These are phyloP conservation scores for Antigone vipio DNA, from an alignment of 2,113 vertebrate species.

Conservation along the genomic window DNA sequence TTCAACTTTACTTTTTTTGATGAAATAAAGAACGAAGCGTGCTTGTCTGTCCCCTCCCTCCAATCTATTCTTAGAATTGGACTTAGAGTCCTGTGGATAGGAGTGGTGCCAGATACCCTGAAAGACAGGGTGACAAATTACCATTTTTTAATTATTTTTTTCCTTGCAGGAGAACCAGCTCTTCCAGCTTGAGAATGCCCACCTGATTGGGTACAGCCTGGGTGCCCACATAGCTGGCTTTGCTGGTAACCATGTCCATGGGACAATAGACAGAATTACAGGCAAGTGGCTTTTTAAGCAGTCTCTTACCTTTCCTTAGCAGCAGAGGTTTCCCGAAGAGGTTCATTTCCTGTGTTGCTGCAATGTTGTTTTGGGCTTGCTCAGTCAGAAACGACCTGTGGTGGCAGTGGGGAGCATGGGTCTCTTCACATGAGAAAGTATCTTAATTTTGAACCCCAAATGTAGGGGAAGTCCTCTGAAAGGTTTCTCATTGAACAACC, in stretches of 20 bases:
- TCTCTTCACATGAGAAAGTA: neutral
- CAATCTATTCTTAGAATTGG: neutral
- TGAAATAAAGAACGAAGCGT: accelerated
- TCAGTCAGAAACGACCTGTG: neutral
- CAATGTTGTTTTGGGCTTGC: neutral
- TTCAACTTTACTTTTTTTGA: too few relatives aligned
- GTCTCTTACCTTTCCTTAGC: neutral
- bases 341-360: neutral
- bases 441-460: neutral
- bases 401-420: neutral
- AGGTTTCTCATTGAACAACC: neutral
- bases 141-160: too few relatives aligned
- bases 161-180: slow-evolving; percentile 77
- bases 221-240: slow-evolving; percentile 93
- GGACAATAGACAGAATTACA: slow-evolving; percentile 90
- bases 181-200: slow-evolving; percentile 82
- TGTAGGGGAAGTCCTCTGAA: neutral
- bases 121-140: neutral
- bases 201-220: slow-evolving; percentile 95
- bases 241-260: slow-evolving; percentile 82
- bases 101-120: neutral
- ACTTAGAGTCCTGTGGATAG: neutral
- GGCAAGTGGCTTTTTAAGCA: slow-evolving; percentile 66
- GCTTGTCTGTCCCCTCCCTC: neutral
- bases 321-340: neutral